Evolutionary conservation across 1,140 invertebrate species (phyloP).

Genomic region (Drosophila fuyamai): DNA sequence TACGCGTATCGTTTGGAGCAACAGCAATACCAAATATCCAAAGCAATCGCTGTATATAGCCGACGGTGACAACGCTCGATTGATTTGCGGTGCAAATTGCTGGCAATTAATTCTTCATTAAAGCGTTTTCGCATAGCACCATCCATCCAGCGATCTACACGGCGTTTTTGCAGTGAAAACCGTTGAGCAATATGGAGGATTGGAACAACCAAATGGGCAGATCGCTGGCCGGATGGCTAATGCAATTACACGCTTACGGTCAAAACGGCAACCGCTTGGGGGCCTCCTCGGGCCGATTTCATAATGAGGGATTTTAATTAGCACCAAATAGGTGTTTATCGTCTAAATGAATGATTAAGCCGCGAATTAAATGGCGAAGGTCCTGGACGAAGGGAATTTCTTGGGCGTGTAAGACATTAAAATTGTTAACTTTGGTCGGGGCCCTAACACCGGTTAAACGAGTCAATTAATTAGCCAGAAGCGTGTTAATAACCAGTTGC

Average conservation of each 20-base stretch:
- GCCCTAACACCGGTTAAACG: conserved; percentile 43
- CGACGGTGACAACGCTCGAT: conserved; percentile 75
- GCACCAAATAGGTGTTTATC: conserved; percentile 63
- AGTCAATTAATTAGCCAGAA: conserved; percentile 73
- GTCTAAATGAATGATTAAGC: conserved; percentile 45
- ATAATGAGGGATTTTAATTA: conserved; percentile 82
- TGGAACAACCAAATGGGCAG: conserved; percentile 20
- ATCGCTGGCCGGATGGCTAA: conserved; percentile 65
- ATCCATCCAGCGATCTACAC: conserved; percentile 5
- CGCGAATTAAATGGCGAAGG: background rate
- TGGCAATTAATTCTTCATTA: conserved; percentile 84
- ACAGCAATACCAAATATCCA: conserved; percentile 44
- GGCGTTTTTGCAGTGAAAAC: conserved; percentile 65
- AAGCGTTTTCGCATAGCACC: conserved; percentile 81
- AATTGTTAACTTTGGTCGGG: background rate
- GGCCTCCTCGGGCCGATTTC: conserved; percentile 60
- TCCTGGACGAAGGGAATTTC: conserved; percentile 24
- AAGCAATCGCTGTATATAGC: conserved; percentile 57
- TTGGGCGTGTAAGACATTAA: background rate
- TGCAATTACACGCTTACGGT: conserved; percentile 83
- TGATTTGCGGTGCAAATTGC: conserved; percentile 83
- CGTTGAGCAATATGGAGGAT: conserved; percentile 51
- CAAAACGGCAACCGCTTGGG: conserved; percentile 64
- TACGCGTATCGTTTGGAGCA: conserved; percentile 67
- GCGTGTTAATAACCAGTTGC: conserved; percentile 75